Evolutionary conservation across 2,113 vertebrate species (phyloP).

Genomic region (Elephantulus edwardii): DNA sequence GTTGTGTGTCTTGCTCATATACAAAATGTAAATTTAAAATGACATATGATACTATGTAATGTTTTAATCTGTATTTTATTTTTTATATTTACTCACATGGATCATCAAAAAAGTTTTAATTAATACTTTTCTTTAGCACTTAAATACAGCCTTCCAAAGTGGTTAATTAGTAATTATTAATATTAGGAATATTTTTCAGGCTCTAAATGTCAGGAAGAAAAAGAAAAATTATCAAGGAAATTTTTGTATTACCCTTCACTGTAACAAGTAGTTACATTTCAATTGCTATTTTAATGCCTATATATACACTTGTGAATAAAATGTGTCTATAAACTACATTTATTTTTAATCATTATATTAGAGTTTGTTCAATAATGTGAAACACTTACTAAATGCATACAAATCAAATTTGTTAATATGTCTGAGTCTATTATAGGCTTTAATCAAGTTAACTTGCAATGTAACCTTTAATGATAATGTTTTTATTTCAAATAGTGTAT

Average conservation of each 20-base stretch:
- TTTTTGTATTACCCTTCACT: too few species aligned
- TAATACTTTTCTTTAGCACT: neutral
- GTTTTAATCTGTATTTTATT: too few species aligned
- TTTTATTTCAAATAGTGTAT: neutral
- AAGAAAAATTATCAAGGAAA: too few species aligned
- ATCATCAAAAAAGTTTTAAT: conserved; percentile 31
- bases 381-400: neutral
- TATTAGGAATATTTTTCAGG: too few species aligned
- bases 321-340: conserved; percentile 3
- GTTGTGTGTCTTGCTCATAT: too few species aligned
- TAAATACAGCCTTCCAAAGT: conserved; percentile 7
- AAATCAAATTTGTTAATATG: conserved; percentile 31
- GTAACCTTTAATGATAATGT: neutral
- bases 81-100: neutral
- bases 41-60: neutral
- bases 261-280: conserved; percentile 18
- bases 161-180: too few species aligned
- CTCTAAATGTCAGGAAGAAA: too few species aligned
- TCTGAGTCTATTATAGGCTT: neutral
- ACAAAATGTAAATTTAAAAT: too few species aligned
- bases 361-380: conserved; percentile 37
- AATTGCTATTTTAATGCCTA: conserved; percentile 18
- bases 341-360: neutral
- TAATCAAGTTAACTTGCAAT: neutral
- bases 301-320: neutral